Evolutionary conservation across 2,888 invertebrate genomes (phyloP), one percentile per base, ranked within the genome.

Genomic region (Allygus modestus): DNA sequence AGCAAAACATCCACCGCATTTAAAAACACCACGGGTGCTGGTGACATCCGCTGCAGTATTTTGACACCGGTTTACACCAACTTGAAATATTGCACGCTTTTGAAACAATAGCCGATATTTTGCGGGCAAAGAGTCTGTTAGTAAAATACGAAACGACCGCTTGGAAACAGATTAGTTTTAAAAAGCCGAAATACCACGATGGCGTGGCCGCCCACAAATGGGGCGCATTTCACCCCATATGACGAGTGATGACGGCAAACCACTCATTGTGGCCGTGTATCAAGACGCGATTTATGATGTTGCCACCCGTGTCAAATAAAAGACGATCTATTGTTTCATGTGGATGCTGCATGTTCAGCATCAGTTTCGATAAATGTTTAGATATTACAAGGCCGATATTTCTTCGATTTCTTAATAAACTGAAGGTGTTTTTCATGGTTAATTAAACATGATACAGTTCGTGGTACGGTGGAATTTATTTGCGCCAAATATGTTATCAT

Each of bases 41-140:
- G 33, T 79, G 79, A 79, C 79, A 79, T 43, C n/a, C 41, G 26
- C 28, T 4, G 20, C 12, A 41, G 33, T 51, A 51, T 54, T 77
- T 54, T 79, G 79, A 79, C 79, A 77, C n/a, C 28, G 77, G 77
- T 77, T 77, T 51, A 46, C 77, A 79, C 79, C 37, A 51, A 54
- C 79, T 54, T 79, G 79, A 79, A 79, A 79, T 58, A 79, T 79
- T 23, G 28, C 28, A 20, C 37, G 28, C 20, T 58, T 58, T 31
- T 79, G 58, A 79, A 79, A 79, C 28, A 79, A 2, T 4, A 12
- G 28, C 33, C 58, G 54, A 79, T 79, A 79, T 79, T 79, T 79
- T 58, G 79, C 58, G 79, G 58, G 9, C 7, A 31, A 28, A 28
- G 58, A 54, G 79, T 58, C 54, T 20, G 79, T 58, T 79, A 33